phyloP scores from a whole-genome alignment of 2,797 vertebrate species.

The Linurgus olivaceus region DNA sequence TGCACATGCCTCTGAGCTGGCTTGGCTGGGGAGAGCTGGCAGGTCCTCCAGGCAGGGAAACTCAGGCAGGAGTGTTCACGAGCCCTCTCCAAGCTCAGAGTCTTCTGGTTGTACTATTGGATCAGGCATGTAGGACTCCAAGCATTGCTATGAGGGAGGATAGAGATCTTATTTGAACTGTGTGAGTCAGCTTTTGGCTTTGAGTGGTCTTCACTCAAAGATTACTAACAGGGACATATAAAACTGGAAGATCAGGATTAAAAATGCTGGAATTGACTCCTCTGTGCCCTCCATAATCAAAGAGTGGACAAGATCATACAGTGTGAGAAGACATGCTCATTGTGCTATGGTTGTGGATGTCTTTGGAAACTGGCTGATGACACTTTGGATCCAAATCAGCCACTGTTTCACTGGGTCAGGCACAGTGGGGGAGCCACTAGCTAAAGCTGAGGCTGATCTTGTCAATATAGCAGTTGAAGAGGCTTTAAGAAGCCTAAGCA shows the following conservation, averaged over 20 bases:
- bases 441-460: neutral
- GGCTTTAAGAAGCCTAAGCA: neutral
- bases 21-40: neutral
- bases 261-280: neutral
- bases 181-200: neutral
- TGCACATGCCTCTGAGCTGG: neutral
- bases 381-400: neutral
- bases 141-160: neutral
- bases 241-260: neutral
- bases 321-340: neutral
- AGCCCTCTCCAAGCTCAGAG: neutral
- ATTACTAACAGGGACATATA: neutral
- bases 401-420: neutral
- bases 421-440: neutral
- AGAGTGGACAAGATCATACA: neutral
- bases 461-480: neutral
- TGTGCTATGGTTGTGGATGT: neutral
- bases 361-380: neutral
- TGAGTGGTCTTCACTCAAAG: neutral
- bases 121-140: neutral
- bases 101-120: fast-evolving
- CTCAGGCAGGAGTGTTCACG: neutral
- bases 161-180: neutral
- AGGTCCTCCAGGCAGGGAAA: neutral
- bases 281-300: neutral